Evolutionary conservation across 2,113 vertebrate species (phyloP).

Genomic region (Enhydra lutris): DNA sequence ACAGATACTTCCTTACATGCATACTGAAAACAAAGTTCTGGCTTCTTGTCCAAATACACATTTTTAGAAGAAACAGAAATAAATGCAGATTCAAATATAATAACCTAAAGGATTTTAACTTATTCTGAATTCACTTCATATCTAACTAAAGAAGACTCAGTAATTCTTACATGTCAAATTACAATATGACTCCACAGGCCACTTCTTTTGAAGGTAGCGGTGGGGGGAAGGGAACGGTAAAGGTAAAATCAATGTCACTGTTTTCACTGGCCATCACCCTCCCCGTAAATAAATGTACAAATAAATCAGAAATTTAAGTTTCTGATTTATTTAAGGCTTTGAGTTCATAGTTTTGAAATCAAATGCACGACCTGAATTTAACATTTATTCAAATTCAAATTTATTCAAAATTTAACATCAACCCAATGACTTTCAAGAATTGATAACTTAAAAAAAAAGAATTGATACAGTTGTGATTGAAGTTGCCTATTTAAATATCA

Average conservation of each 20-base stretch:
- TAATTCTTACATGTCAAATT: conserved; percentile 27
- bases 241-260: not conserved
- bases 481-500: not conserved
- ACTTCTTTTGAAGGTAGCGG: not conserved
- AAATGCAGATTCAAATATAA: not conserved
- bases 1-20: conserved; percentile 5
- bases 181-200: not conserved
- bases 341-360: conserved; percentile 16
- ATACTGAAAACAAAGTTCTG: conserved; percentile 20
- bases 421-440: not conserved
- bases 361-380: conserved; percentile 33
- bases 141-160: conserved; percentile 1
- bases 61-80: not conserved
- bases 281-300: not conserved
- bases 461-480: not conserved
- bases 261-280: not conserved
- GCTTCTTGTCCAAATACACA: not conserved
- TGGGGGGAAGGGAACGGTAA: rapidly evolving
- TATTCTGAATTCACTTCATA: conserved; percentile 27
- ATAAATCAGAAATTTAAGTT: not conserved
- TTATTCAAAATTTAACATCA: not conserved
- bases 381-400: not conserved
- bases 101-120: not conserved
- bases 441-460: not conserved
- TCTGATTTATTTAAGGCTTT: not conserved